phyloP scores from a whole-genome alignment of 2,113 vertebrate genomes.

The Mobula birostris region DNA sequence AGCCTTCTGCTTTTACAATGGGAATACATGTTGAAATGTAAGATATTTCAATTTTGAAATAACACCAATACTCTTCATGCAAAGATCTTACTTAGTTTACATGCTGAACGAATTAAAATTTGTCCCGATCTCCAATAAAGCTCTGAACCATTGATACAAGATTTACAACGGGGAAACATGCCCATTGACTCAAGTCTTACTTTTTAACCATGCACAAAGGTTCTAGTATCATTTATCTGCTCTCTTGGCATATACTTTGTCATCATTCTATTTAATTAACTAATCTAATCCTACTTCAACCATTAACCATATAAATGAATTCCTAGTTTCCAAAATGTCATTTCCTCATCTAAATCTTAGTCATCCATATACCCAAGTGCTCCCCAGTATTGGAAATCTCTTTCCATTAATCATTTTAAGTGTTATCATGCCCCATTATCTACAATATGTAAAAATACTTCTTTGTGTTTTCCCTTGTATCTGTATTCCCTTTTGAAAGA shows the following conservation, averaged over 20 bases:
- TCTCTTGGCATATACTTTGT: not conserved
- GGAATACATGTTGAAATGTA: too few relatives aligned
- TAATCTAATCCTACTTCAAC: not conserved
- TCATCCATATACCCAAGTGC: not conserved
- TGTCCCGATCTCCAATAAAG: not conserved
- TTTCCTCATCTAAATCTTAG: not conserved
- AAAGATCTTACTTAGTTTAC: not conserved
- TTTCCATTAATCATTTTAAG: not conserved
- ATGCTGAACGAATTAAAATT: not conserved
- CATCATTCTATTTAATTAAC: not conserved
- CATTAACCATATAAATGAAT: not conserved
- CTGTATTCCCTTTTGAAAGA: not conserved
- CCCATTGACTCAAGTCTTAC: not conserved
- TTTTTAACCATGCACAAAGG: not conserved
- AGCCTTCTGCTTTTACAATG: not conserved
- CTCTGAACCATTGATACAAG: not conserved
- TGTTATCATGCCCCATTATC: not conserved
- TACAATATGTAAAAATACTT: not conserved
- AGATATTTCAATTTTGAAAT: not conserved
- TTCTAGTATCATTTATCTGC: not conserved
- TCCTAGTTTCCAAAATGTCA: not conserved
- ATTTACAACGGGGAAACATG: not conserved
- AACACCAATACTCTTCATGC: not conserved
- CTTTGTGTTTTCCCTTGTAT: not conserved
- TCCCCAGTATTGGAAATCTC: not conserved